phyloP scores from a whole-genome alignment of 1,140 invertebrate genomes.

The Drosophila baimaii region DNA sequence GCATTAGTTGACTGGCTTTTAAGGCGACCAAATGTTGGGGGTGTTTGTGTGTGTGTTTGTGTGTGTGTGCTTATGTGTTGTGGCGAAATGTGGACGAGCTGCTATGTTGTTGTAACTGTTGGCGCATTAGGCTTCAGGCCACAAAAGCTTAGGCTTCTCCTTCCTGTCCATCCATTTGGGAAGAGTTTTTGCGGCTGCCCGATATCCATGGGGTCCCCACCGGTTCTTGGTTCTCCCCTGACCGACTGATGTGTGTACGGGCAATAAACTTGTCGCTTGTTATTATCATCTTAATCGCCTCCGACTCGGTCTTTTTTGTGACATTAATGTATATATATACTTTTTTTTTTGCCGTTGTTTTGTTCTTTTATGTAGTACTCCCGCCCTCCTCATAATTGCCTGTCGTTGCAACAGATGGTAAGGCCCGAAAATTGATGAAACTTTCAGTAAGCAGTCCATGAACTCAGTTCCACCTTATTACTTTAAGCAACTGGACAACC shows the following conservation, averaged over 20 bases:
- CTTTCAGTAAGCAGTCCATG: slow-evolving; percentile 51
- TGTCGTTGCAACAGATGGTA: slow-evolving; percentile 76
- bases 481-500: slow-evolving; percentile 40
- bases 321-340: slow-evolving; percentile 47
- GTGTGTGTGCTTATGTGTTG: slow-evolving; percentile 4
- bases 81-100: slow-evolving; percentile 21
- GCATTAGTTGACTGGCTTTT: slow-evolving; percentile 82
- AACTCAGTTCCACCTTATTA: slow-evolving; percentile 12
- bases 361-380: slow-evolving; percentile 34
- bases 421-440: slow-evolving; percentile 65
- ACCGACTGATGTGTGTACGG: slow-evolving; percentile 57
- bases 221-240: slow-evolving; percentile 3
- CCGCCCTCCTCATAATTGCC: slow-evolving; percentile 64
- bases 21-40: slow-evolving; percentile 68
- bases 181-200: slow-evolving; percentile 61
- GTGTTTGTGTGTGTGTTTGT: slow-evolving; percentile 39
- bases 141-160: slow-evolving; percentile 75
- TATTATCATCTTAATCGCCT: slow-evolving; percentile 83
- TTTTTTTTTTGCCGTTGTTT: slow-evolving; percentile 21
- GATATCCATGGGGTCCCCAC: slow-evolving; percentile 38
- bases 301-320: slow-evolving; percentile 61
- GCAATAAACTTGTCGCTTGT: slow-evolving; percentile 82
- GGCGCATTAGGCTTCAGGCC: slow-evolving; percentile 77
- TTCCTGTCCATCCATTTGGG: slow-evolving; percentile 18
- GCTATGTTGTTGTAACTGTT: slow-evolving; percentile 48